Evolutionary conservation across 2,113 vertebrate species (phyloP).

Genomic region (Forbesichthys agassizii): DNA sequence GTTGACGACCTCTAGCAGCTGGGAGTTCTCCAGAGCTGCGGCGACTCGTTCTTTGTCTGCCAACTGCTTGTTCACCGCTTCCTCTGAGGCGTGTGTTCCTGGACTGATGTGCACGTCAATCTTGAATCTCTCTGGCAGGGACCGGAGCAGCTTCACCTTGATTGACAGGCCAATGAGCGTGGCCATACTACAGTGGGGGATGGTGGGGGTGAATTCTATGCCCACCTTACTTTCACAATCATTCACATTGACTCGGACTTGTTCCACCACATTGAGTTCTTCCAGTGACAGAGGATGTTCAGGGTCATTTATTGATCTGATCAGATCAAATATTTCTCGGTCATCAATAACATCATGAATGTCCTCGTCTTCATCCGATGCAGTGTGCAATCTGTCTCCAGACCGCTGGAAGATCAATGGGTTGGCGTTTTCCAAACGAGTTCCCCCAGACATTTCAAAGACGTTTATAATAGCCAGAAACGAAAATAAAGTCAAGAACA

Average conservation of each 20-base stretch:
- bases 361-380: slow-evolving; percentile 59
- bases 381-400: slow-evolving; percentile 45
- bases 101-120: slow-evolving; percentile 96
- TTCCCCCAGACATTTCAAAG: too few relatives aligned
- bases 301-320: slow-evolving; percentile 92
- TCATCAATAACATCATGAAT: slow-evolving; percentile 68
- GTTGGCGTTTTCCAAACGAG: slow-evolving; percentile 62
- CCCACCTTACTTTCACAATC: slow-evolving; percentile 83
- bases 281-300: slow-evolving; percentile 95
- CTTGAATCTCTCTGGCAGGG: slow-evolving; percentile 92
- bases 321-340: slow-evolving; percentile 80
- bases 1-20: slow-evolving; percentile 95
- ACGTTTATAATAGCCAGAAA: too few relatives aligned
- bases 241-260: slow-evolving; percentile 85
- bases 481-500: too few relatives aligned
- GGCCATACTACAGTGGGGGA: slow-evolving; percentile 98
- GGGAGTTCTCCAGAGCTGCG: slow-evolving; percentile 93
- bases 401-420: slow-evolving; percentile 65
- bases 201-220: slow-evolving; percentile 93
- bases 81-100: slow-evolving; percentile 91
- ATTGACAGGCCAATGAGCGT: slow-evolving; percentile 95
- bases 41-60: slow-evolving; percentile 97
- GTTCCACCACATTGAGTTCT: slow-evolving; percentile 93
- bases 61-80: slow-evolving; percentile 98
- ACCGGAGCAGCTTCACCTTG: slow-evolving; percentile 94